Percentiles rank a stretch among this genome's conserved stretches.
These are phyloP conservation scores for Oopsacas minuta DNA, from an alignment of 37 sponge, comb jelly and placozoan species.

Conservation along the genomic window DNA sequence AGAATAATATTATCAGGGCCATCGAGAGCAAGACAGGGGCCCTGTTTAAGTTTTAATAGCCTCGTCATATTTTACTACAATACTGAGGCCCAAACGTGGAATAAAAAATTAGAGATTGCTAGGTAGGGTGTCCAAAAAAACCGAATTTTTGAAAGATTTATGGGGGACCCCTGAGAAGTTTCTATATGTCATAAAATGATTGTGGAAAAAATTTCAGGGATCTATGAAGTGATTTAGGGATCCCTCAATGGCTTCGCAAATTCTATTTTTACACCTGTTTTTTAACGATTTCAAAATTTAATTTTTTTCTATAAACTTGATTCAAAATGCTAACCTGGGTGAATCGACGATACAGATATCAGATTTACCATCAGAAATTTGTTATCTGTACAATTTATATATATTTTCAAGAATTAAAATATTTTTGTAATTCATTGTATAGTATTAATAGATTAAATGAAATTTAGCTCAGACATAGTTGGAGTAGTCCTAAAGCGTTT, in stretches of 20 bases:
- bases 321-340: slow-evolving; percentile 14
- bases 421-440: slow-evolving; percentile 12
- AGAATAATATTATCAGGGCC: no score
- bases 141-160: slow-evolving; percentile 13
- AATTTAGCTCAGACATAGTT: slow-evolving; percentile 15
- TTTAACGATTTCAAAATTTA: slow-evolving; percentile 10
- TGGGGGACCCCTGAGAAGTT: not conserved
- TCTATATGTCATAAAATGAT: slow-evolving; percentile 7
- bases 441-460: slow-evolving; percentile 12
- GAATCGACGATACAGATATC: not conserved
- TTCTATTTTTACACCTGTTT: slow-evolving; percentile 12
- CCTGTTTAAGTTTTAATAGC: no score
- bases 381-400: slow-evolving; percentile 18
- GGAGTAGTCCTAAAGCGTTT: not conserved
- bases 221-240: slow-evolving; percentile 13
- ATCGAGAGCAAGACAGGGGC: no score
- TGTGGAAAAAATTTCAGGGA: slow-evolving; percentile 18
- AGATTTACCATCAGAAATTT: slow-evolving; percentile 11
- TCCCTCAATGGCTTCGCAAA: slow-evolving; percentile 17
- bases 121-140: slow-evolving; percentile 15
- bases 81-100: no score
- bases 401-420: not conserved
- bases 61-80: no score
- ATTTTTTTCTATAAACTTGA: slow-evolving; percentile 1
- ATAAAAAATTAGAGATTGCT: no score